Evolutionary conservation across 1,140 invertebrate genomes (phyloP).

Genomic region (Drosophila sturtevanti): DNA sequence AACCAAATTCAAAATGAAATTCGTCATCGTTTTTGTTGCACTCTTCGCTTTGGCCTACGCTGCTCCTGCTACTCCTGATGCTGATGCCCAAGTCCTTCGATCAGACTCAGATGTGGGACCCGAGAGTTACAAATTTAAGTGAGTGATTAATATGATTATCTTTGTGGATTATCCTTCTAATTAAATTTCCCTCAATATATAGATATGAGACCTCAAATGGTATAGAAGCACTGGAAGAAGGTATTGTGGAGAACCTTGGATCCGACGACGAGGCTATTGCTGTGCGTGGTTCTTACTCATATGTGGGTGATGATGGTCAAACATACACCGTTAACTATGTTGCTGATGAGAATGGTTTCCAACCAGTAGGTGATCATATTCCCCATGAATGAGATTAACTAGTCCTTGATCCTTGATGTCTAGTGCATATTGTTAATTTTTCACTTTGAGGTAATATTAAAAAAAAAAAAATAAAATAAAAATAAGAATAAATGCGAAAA

Average conservation of each 20-base stretch:
- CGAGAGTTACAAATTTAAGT: constrained; percentile 82
- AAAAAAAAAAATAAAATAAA: not conserved
- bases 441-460: not conserved
- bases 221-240: not conserved
- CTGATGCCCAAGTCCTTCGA: constrained; percentile 28
- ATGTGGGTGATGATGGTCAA: constrained; percentile 85
- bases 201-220: constrained; percentile 60
- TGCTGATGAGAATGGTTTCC: constrained; percentile 91
- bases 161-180: not conserved
- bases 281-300: constrained; percentile 85
- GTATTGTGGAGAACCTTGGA: constrained; percentile 44
- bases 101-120: constrained; percentile 81
- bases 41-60: constrained; percentile 39
- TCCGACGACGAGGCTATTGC: constrained; percentile 73
- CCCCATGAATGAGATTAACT: constrained; percentile 73
- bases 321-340: constrained; percentile 86
- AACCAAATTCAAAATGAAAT: constrained; percentile 60
- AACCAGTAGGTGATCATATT: constrained; percentile 87
- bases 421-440: constrained; percentile 1
- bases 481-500: not conserved
- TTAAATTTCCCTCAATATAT: not conserved
- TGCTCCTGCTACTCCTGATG: not conserved
- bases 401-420: not conserved
- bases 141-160: constrained; percentile 50
- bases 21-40: constrained; percentile 52